Conservation (phyloP, 2,113 vertebrate genomes). For the Paralichthys olivaceus region DNA sequence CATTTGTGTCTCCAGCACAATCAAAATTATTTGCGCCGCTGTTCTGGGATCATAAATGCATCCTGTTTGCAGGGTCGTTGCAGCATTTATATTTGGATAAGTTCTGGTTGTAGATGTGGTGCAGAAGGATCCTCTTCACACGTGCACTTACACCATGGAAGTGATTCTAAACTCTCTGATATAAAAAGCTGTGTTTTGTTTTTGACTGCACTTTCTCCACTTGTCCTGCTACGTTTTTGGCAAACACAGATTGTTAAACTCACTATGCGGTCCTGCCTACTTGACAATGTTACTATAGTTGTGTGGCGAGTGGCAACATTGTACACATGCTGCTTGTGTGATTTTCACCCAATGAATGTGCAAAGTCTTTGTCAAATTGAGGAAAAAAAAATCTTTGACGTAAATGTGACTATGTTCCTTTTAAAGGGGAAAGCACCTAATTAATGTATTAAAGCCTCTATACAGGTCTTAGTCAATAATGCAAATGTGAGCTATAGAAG, state of each 20-base stretch:
- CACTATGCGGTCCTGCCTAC: slow-evolving; percentile 27
- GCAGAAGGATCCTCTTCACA: slow-evolving; percentile 8
- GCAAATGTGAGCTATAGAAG: too few species aligned
- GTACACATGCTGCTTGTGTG: slow-evolving; percentile 32
- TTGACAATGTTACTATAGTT: slow-evolving; percentile 24
- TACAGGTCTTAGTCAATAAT: too few species aligned
- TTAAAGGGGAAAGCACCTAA: background rate
- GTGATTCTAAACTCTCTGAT: slow-evolving; percentile 2
- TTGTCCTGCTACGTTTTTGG: slow-evolving; percentile 13
- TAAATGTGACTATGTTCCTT: background rate
- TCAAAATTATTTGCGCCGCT: slow-evolving; percentile 42
- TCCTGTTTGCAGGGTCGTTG: slow-evolving; percentile 23
- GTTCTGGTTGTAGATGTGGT: background rate
- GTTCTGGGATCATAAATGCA: slow-evolving; percentile 37
- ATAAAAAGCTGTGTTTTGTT: slow-evolving; percentile 25
- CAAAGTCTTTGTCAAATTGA: slow-evolving; percentile 29
- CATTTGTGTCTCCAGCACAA: slow-evolving; percentile 39
- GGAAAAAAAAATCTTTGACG: background rate
- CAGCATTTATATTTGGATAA: slow-evolving; percentile 10
- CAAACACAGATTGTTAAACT: slow-evolving; percentile 33
- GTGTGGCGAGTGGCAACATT: slow-evolving; percentile 26
- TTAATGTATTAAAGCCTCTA: background rate
- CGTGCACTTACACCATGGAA: background rate
- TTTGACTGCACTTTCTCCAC: slow-evolving; percentile 20
- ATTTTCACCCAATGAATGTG: slow-evolving; percentile 49